These are phyloP conservation scores for Agrilus biguttatus DNA, from an alignment of 2,888 invertebrate species.

Conservation along the genomic window DNA sequence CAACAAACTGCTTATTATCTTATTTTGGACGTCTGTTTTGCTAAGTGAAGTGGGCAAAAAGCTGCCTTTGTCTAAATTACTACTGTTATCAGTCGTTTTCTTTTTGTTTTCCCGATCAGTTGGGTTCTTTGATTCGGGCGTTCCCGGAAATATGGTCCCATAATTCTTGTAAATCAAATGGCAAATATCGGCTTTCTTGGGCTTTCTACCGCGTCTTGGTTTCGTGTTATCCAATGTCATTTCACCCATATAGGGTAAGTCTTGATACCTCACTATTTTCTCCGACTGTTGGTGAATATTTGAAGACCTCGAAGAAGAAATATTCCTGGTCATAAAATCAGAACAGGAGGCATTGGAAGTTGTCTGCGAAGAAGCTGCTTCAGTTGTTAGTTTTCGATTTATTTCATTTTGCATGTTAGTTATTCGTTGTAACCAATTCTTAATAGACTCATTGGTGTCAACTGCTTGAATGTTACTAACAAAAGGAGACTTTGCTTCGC, in stretches of 20 bases:
- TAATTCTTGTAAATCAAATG: slow-evolving; percentile 85
- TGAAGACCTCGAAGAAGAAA: slow-evolving; percentile 18
- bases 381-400: slow-evolving; percentile 23
- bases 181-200: slow-evolving; percentile 85
- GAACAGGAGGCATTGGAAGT: slow-evolving; percentile 5
- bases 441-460: slow-evolving; percentile 47
- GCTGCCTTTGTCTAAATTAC: slow-evolving; percentile 9
- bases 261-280: slow-evolving; percentile 57
- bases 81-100: slow-evolving; percentile 2
- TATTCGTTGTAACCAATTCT: slow-evolving; percentile 61
- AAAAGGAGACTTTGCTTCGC: no score
- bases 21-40: slow-evolving; percentile 51
- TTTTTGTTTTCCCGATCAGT: slow-evolving; percentile 30
- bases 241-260: slow-evolving; percentile 85
- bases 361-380: slow-evolving; percentile 3
- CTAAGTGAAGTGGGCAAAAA: slow-evolving; percentile 22
- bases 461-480: no score
- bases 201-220: slow-evolving; percentile 73
- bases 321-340: slow-evolving; percentile 15
- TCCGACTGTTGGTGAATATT: slow-evolving; percentile 27
- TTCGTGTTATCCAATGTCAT: slow-evolving; percentile 80
- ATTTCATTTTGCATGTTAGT: slow-evolving; percentile 55
- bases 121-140: slow-evolving; percentile 42
- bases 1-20: slow-evolving; percentile 52
- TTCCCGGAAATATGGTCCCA: slow-evolving; percentile 70